phyloP scores from a whole-genome alignment of 1,140 invertebrate species.

The Pseudomyrmex concolor region DNA sequence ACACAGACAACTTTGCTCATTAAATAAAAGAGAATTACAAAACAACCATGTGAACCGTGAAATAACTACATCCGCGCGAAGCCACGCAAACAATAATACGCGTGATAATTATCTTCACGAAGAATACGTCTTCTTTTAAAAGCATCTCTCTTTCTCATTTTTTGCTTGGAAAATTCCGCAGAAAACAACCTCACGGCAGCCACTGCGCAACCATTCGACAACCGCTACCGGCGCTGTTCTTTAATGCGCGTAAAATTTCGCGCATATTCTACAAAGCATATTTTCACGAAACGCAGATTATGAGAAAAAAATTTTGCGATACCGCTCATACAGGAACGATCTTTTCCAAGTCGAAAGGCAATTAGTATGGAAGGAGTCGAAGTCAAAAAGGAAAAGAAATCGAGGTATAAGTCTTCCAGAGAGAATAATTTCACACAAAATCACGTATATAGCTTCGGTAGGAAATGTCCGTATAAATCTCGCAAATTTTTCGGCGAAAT shows the following conservation, averaged over 20 bases:
- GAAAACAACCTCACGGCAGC: background rate
- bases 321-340: background rate
- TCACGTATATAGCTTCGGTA: background rate
- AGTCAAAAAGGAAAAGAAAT: background rate
- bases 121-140: background rate
- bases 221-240: background rate
- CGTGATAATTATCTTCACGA: constrained; percentile 33
- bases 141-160: background rate
- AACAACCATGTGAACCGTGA: background rate
- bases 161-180: constrained; percentile 20
- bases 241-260: constrained; percentile 34
- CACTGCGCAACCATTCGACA: background rate
- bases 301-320: background rate
- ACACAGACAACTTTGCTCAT: background rate
- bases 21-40: constrained; percentile 13
- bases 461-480: constrained; percentile 23
- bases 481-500: background rate
- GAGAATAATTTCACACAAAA: constrained; percentile 18
- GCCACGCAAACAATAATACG: constrained; percentile 29
- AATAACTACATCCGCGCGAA: constrained; percentile 18
- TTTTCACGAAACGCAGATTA: constrained; percentile 13
- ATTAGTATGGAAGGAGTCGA: constrained; percentile 18
- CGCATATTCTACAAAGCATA: constrained; percentile 6
- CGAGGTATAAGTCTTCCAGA: constrained; percentile 1
- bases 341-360: background rate